phyloP scores from a whole-genome alignment of 2,888 invertebrate genomes.

The Nasonovia ribisnigri region DNA sequence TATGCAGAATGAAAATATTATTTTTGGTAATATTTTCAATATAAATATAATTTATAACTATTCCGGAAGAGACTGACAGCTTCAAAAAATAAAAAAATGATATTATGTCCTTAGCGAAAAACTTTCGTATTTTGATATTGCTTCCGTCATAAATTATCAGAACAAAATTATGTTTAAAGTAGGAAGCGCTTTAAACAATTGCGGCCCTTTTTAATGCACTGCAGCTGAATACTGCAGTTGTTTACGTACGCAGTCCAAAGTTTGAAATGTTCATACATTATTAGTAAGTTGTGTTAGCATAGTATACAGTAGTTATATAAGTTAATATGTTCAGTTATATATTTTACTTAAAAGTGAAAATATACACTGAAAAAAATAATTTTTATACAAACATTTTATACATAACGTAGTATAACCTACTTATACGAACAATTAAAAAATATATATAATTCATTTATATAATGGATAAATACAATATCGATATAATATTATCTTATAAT shows the following conservation, averaged over 20 bases:
- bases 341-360: background rate
- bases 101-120: background rate
- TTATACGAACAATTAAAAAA: background rate
- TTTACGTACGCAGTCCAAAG: background rate
- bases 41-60: slow-evolving; percentile 3
- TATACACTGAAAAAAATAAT: background rate
- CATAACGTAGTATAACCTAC: background rate
- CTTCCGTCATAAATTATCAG: background rate
- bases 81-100: slow-evolving; percentile 15
- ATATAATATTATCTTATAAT: background rate
- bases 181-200: background rate
- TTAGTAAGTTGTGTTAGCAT: background rate
- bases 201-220: slow-evolving; percentile 16
- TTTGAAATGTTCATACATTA: slow-evolving; percentile 2
- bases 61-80: background rate
- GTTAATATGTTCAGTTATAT: background rate
- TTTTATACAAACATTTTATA: background rate
- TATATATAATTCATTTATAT: no score
- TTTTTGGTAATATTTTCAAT: slow-evolving; percentile 13
- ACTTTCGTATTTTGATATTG: background rate
- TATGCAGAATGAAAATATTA: background rate
- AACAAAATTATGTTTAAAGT: slow-evolving; percentile 15
- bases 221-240: slow-evolving; percentile 34
- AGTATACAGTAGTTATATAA: background rate
- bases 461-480: background rate